Evolutionary conservation across 2,797 vertebrate species (phyloP), one percentile per base, ranked within the genome.

Genomic region (Ceryle rudis): DNA sequence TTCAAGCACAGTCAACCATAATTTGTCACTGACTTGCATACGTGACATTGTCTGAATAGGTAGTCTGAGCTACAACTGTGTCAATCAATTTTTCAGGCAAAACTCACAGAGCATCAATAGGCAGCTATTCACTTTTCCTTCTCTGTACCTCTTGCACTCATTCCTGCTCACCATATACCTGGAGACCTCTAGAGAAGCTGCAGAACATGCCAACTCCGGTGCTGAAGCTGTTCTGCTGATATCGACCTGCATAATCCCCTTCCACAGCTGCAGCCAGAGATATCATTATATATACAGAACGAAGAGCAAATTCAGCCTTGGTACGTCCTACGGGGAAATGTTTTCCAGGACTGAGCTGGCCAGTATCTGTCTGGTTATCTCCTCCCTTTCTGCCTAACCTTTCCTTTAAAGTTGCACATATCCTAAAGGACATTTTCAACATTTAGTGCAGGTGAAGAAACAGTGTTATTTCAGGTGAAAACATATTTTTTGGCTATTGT

Each of bases 21-120:
- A 97, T 96, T 95, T 97, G 95, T 91, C 85, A 81, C 82, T 57
- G 93, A 15, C 87, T 95, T 84, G 93, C 85, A 64, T 77, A 47
- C 6, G 16, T 88, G 91, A 86, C 77, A 41, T 20, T 31, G 69
- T 55, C 70, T 90, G 87, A 90, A 54, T 31, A 49, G 87, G 55
- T 66, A 88, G 42, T 37, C 49, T 7, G 33, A 81, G 85, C 77
- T 88, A 75, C 87, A 64, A 51, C 73, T 62, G 25, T 25, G 82
- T 37, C 95, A 93, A 57, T 94, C 89, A 67, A 2, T 6, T 73
- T 41, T 85, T 37, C 70, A 60, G 70, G 47, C 55, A 62, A 55
- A 88, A 74, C 39, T 75, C 33, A 0, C 3, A 1, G 1, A 31
- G 33, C 60, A 35, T 66, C 58, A 31, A 2, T 5, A 86, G 87